Percentiles rank a stretch among this genome's conserved stretches.
Conservation (phyloP, 2,113 vertebrate species). For the human region GRCh38 chr18:72249001-72249500, state of each 20-base stretch:
- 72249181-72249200: not conserved
- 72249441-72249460: not conserved
- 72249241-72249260: fast-evolving
- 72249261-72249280: not conserved
- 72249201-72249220: not conserved
- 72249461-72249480: not conserved
- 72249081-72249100: not conserved
- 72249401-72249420: not conserved
- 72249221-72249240: not conserved
- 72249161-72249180: fast-evolving
- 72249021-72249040: not conserved
- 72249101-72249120: not conserved
- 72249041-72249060: not conserved
- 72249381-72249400: not conserved
- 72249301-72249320: not conserved
- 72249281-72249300: fast-evolving
- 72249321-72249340: not conserved
- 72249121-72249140: not conserved
- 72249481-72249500: not conserved
- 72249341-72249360: too few species aligned
- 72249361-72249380: not conserved
- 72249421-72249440: not conserved
- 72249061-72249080: not conserved
- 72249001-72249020: not conserved
- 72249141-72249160: too few species aligned